phyloP scores from a whole-genome alignment of 1,140 invertebrate genomes.

The Euwallacea similis region DNA sequence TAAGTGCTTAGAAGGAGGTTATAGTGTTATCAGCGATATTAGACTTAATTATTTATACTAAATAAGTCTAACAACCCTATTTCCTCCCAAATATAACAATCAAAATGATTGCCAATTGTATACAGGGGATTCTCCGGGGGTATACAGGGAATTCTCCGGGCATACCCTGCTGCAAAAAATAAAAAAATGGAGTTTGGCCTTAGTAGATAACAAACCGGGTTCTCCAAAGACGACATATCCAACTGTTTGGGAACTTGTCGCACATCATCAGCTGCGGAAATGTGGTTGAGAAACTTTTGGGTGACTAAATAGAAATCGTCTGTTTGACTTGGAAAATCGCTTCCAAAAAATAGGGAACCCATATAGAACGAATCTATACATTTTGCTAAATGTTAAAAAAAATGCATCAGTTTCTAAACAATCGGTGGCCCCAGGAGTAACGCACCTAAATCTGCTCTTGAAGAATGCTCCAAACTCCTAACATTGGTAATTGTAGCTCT shows the following conservation, averaged over 20 bases:
- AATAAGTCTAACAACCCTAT: too few relatives aligned
- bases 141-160: too few relatives aligned
- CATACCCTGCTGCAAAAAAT: too few relatives aligned
- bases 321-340: constrained; percentile 70
- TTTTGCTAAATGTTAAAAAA: constrained; percentile 58
- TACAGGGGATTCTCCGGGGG: too few relatives aligned
- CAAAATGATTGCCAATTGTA: too few relatives aligned
- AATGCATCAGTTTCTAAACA: too few relatives aligned
- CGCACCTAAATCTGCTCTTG: constrained; percentile 62
- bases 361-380: constrained; percentile 73
- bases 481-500: constrained; percentile 79
- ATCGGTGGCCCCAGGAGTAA: neutral
- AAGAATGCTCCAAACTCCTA: constrained; percentile 67
- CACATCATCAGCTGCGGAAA: constrained; percentile 61
- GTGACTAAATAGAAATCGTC: constrained; percentile 70
- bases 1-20: too few relatives aligned
- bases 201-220: constrained; percentile 33
- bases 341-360: constrained; percentile 72
- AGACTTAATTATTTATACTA: too few relatives aligned
- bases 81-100: too few relatives aligned
- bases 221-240: constrained; percentile 43
- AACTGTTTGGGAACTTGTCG: constrained; percentile 44
- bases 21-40: too few relatives aligned
- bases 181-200: too few relatives aligned
- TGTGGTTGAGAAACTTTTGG: constrained; percentile 75